phyloP scores from a whole-genome alignment of 2,113 vertebrate genomes.

The Chamaea fasciata region DNA sequence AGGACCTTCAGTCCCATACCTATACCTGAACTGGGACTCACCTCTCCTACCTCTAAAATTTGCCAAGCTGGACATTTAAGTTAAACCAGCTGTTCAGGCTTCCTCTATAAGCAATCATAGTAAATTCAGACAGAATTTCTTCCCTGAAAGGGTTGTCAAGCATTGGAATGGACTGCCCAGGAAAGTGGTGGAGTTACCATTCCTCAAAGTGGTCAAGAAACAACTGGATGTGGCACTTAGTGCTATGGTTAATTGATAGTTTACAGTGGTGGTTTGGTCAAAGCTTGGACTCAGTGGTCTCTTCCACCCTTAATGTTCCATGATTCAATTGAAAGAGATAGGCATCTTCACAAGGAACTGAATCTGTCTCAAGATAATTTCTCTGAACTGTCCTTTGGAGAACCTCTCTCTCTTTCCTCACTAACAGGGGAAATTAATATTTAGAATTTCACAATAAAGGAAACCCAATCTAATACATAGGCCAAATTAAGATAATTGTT shows the following conservation, averaged over 20 bases:
- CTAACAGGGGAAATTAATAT: not conserved
- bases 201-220: not conserved
- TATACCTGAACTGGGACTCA: not conserved
- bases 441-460: not conserved
- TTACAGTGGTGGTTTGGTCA: not conserved
- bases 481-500: not conserved
- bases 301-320: not conserved
- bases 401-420: not conserved
- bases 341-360: not conserved
- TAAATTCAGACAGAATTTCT: not conserved
- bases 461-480: not conserved
- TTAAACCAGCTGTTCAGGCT: not conserved
- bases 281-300: not conserved
- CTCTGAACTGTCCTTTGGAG: not conserved
- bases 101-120: not conserved
- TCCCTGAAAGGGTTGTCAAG: not conserved
- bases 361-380: not conserved
- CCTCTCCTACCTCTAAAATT: not conserved
- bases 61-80: not conserved
- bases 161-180: too few relatives aligned
- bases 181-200: not conserved
- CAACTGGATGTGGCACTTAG: not conserved
- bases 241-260: not conserved
- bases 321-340: not conserved
- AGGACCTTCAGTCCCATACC: not conserved